These are phyloP conservation scores for Callipepla californica DNA, from an alignment of 2,113 vertebrate genomes.

Conservation along the genomic window DNA sequence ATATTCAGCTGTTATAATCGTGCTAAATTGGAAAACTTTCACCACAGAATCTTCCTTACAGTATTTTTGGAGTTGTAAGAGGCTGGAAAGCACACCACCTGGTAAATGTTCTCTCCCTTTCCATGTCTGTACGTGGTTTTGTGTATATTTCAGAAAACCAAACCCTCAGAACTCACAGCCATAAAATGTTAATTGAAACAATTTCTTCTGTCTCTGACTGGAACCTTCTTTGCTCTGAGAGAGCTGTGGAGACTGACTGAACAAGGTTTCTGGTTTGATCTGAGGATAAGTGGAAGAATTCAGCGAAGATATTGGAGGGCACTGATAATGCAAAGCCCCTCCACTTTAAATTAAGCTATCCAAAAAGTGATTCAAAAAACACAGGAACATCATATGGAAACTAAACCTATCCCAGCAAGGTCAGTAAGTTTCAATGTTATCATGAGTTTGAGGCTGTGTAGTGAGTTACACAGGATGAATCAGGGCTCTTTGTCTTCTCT, in stretches of 20 bases:
- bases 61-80: slow-evolving; percentile 47
- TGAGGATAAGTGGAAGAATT: neutral
- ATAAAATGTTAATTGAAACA: slow-evolving; percentile 20
- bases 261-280: neutral
- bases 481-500: neutral
- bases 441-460: neutral
- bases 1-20: slow-evolving; percentile 12
- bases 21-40: slow-evolving; percentile 49
- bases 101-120: neutral
- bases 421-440: neutral
- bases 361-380: neutral
- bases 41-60: neutral
- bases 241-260: neutral
- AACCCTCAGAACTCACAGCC: neutral
- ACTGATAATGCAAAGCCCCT: neutral
- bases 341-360: neutral
- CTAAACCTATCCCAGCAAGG: neutral
- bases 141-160: neutral
- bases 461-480: neutral
- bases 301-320: neutral
- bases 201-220: neutral
- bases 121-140: neutral
- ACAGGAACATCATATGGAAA: neutral
- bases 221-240: neutral
- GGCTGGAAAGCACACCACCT: neutral